Conservation (phyloP, 2,113 vertebrate species). For the Peromyscus polionotus region DNA sequence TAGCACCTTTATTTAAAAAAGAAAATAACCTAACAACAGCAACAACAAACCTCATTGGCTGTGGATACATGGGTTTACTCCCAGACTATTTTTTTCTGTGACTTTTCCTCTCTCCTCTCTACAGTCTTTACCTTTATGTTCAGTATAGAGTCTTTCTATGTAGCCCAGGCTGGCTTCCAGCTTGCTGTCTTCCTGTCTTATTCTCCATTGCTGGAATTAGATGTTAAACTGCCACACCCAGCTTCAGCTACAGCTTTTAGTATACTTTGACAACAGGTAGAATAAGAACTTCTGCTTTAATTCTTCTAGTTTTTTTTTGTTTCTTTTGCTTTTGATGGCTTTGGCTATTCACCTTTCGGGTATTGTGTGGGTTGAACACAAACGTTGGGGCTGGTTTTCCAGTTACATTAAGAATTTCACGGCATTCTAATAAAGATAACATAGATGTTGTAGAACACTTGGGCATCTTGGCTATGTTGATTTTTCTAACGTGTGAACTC, state of each 20-base stretch:
- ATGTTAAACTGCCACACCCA: background rate
- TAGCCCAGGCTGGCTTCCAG: background rate
- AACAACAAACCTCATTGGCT: background rate
- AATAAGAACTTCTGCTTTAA: too few species aligned
- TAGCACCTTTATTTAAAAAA: background rate
- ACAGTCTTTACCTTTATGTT: too few species aligned
- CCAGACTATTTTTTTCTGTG: background rate
- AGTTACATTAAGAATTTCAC: background rate
- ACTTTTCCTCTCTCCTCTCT: background rate
- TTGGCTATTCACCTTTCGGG: background rate
- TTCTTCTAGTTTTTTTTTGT: background rate
- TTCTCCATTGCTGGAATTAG: background rate
- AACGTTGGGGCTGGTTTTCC: background rate
- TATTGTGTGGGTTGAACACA: background rate
- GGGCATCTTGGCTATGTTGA: background rate
- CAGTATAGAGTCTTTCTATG: background rate
- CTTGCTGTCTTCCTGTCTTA: background rate
- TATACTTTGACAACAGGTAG: background rate
- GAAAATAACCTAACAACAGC: background rate
- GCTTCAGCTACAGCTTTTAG: background rate
- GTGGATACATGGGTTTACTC: background rate
- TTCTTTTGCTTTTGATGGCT: background rate
- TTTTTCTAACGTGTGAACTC: background rate
- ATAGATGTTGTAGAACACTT: background rate
- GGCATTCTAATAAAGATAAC: background rate